Percentiles rank a stretch among this genome's conserved stretches.
Evolutionary conservation across 2,888 invertebrate species (phyloP).

Genomic region (Heteromurus nitidus): DNA sequence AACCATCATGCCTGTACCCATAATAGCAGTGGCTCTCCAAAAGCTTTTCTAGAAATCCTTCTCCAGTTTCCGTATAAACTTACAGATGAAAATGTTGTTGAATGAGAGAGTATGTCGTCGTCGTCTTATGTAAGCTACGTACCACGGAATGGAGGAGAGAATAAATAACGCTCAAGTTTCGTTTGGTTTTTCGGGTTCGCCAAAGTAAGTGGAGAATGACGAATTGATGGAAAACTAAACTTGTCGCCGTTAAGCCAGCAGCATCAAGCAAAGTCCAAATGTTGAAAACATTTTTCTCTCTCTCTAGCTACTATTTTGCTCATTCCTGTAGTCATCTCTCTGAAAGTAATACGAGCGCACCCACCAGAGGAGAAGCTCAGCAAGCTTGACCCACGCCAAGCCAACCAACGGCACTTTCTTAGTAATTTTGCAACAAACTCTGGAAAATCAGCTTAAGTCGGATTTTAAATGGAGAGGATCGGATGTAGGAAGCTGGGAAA

Average conservation of each 20-base stretch:
- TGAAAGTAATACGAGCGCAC: slow-evolving; percentile 50
- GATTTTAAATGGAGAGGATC: slow-evolving; percentile 49
- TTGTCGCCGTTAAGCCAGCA: slow-evolving; percentile 21
- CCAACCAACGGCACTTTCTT: slow-evolving; percentile 48
- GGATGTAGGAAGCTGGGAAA: slow-evolving; percentile 23
- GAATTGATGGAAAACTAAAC: slow-evolving; percentile 38
- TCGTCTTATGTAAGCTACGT: too few species aligned
- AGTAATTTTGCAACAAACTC: slow-evolving; percentile 34
- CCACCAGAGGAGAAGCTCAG: neutral
- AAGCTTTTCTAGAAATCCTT: slow-evolving; percentile 56
- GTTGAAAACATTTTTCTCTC: slow-evolving; percentile 4
- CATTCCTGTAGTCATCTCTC: slow-evolving; percentile 48
- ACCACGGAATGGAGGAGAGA: neutral
- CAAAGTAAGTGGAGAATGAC: slow-evolving; percentile 8
- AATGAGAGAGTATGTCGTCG: too few species aligned
- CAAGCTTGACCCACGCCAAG: slow-evolving; percentile 42
- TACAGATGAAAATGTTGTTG: too few species aligned
- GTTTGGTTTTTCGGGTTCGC: neutral
- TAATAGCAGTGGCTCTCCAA: slow-evolving; percentile 50
- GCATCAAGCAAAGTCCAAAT: slow-evolving; percentile 24
- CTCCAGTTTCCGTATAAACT: slow-evolving; percentile 3
- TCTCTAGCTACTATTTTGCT: too few species aligned
- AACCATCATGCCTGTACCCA: slow-evolving; percentile 22
- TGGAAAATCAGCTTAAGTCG: slow-evolving; percentile 54
- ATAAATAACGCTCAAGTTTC: neutral